Conservation (phyloP, 2,797 vertebrate species). For the Adrianichthys oophorus region DNA sequence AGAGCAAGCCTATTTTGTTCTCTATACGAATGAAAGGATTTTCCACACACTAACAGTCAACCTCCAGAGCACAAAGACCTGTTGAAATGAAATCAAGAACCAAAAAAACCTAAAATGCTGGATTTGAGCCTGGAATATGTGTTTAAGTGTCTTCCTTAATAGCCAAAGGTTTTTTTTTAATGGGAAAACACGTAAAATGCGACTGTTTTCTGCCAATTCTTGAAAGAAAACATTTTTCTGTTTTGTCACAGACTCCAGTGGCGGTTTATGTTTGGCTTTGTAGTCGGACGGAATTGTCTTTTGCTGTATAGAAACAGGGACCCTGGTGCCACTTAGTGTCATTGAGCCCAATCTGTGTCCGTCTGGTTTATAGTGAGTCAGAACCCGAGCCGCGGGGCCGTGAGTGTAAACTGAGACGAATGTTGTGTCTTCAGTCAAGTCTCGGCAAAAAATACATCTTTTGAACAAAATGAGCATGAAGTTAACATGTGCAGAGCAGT, state of each 20-base stretch:
- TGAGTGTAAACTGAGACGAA: constrained; percentile 35
- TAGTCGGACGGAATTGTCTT: constrained; percentile 22
- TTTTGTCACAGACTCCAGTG: constrained; percentile 4
- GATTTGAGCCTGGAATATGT: constrained; percentile 27
- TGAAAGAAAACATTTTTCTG: constrained; percentile 9
- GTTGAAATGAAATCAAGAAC: constrained; percentile 30
- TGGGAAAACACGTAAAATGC: constrained; percentile 37
- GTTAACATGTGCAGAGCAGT: constrained; percentile 11
- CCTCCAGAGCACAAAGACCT: constrained; percentile 19
- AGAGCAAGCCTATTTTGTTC: constrained; percentile 5
- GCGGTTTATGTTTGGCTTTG: constrained; percentile 28
- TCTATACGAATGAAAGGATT: constrained; percentile 12
- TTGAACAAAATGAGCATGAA: constrained; percentile 9
- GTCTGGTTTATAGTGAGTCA: constrained; percentile 49
- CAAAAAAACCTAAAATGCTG: constrained; percentile 27
- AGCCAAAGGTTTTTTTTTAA: constrained; percentile 11
- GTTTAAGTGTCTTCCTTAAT: constrained; percentile 29
- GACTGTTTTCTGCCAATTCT: constrained; percentile 27
- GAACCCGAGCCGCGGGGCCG: constrained; percentile 17
- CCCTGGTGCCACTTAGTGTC: constrained; percentile 12
- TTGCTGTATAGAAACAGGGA: constrained; percentile 10
- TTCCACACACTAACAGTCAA: constrained; percentile 12
- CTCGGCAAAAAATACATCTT: constrained; percentile 16
- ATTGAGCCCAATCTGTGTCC: constrained; percentile 20
- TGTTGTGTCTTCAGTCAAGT: constrained; percentile 10